These are phyloP conservation scores for Lucinisca nassula DNA, from an alignment of 2,888 invertebrate genomes.

Conservation along the genomic window DNA sequence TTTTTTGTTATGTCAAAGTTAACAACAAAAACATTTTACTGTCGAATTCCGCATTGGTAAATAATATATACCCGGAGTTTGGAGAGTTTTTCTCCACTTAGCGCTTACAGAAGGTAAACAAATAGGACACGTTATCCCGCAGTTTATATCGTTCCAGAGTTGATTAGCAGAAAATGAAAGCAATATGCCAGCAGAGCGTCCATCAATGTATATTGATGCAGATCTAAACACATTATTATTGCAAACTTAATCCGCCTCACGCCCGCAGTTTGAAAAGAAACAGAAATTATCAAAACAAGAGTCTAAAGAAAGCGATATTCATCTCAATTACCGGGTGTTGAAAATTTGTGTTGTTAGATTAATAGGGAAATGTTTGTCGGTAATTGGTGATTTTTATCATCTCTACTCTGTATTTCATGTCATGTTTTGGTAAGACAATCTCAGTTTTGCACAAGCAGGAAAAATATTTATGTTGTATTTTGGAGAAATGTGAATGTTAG, in stretches of 20 bases:
- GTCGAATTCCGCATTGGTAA: too few relatives aligned
- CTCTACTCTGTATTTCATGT: background rate
- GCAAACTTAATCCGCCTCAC: constrained; percentile 66
- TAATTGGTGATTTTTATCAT: constrained; percentile 4
- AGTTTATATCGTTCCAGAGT: constrained; percentile 65
- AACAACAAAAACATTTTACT: too few relatives aligned
- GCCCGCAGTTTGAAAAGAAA: constrained; percentile 60
- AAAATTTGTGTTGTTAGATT: background rate
- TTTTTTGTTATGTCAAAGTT: too few relatives aligned
- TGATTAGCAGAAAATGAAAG: constrained; percentile 65
- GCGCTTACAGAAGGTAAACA: too few relatives aligned
- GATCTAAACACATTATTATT: constrained; percentile 68
- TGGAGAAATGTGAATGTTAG: background rate
- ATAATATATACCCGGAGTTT: too few relatives aligned
- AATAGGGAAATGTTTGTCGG: background rate
- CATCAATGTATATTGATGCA: constrained; percentile 66
- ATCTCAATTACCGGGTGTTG: background rate
- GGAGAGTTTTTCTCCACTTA: too few relatives aligned
- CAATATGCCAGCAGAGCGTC: constrained; percentile 49
- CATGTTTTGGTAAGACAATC: constrained; percentile 2
- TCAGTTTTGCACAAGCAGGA: background rate
- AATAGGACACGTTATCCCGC: constrained; percentile 62
- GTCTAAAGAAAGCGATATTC: background rate
- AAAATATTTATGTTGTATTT: background rate
- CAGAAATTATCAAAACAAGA: constrained; percentile 42